Percentiles rank a stretch among this genome's conserved stretches.
These are phyloP conservation scores for Zaprionus bogoriensis DNA, from an alignment of 2,888 invertebrate species.

Conservation along the genomic window DNA sequence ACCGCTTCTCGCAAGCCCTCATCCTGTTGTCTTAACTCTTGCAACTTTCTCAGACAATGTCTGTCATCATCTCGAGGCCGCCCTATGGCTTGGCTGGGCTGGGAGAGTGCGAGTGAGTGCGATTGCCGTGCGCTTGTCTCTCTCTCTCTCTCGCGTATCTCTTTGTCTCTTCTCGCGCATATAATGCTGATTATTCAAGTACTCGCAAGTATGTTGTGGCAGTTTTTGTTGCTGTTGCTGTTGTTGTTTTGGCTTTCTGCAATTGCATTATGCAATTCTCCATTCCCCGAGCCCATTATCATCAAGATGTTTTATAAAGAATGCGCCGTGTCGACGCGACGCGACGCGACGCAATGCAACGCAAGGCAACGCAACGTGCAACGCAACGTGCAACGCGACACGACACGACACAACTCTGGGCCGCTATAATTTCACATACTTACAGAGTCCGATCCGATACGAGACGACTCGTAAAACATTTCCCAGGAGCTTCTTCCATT, in stretches of 20 bases:
- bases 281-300: constrained; percentile 40
- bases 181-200: constrained; percentile 75
- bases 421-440: constrained; percentile 56
- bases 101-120: not conserved
- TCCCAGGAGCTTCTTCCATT: constrained; percentile 46
- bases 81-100: constrained; percentile 32
- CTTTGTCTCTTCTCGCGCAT: constrained; percentile 45
- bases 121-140: constrained; percentile 13
- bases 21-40: constrained; percentile 52
- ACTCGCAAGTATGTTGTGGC: constrained; percentile 62
- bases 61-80: constrained; percentile 53
- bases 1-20: constrained; percentile 16
- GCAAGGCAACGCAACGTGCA: too few species aligned
- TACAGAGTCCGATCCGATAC: not conserved
- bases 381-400: too few species aligned
- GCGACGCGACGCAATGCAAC: too few species aligned
- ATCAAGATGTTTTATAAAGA: constrained; percentile 53
- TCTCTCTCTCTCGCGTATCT: constrained; percentile 37
- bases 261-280: constrained; percentile 59
- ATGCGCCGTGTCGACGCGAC: constrained; percentile 35
- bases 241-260: constrained; percentile 40
- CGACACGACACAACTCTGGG: not conserved
- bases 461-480: constrained; percentile 31
- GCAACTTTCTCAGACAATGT: constrained; percentile 71
- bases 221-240: constrained; percentile 36